These are phyloP conservation scores for Oreonectes daqikongensis DNA, from an alignment of 2,797 vertebrate genomes.

Conservation along the genomic window DNA sequence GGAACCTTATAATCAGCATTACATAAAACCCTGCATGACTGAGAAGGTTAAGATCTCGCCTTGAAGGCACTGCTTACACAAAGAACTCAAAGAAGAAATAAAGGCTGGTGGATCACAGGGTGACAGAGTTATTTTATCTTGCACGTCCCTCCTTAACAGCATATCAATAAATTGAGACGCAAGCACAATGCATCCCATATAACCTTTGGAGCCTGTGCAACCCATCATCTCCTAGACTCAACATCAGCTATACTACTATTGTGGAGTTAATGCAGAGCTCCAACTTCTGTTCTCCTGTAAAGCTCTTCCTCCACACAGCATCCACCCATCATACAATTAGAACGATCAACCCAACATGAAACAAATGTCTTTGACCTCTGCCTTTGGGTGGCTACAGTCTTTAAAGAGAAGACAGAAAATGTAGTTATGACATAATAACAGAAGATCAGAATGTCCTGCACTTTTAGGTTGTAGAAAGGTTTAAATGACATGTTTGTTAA, in stretches of 20 bases:
- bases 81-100: background rate
- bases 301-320: background rate
- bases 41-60: background rate
- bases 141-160: background rate
- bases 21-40: background rate
- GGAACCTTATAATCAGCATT: background rate
- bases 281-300: slow-evolving; percentile 21
- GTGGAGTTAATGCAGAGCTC: background rate
- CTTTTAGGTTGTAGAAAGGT: background rate
- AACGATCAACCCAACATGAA: background rate
- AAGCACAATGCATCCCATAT: background rate
- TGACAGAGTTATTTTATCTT: background rate
- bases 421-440: background rate
- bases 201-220: background rate
- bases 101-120: background rate
- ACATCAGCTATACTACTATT: background rate
- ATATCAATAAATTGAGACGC: background rate
- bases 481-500: background rate
- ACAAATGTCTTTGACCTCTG: background rate
- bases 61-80: background rate
- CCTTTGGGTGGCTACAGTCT: background rate
- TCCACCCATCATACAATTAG: background rate
- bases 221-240: background rate
- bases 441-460: slow-evolving; percentile 1
- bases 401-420: background rate